Conservation (phyloP, 2,797 vertebrate species). For the Ficedula albicollis region DNA sequence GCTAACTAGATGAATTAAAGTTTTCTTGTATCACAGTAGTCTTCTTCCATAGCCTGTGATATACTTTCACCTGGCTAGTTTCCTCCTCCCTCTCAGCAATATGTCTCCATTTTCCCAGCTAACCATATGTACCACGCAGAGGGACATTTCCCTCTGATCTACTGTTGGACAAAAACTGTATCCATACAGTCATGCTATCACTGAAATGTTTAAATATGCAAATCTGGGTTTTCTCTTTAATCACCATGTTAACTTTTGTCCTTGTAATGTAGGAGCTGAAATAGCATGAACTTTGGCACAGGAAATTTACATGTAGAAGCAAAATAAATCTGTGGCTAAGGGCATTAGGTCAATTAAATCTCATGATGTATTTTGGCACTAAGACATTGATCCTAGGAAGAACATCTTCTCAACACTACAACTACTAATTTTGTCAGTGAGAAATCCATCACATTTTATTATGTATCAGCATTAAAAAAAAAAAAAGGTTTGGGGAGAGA, state of each 20-base stretch:
- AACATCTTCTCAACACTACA: background rate
- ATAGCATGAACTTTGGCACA: background rate
- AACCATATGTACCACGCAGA: background rate
- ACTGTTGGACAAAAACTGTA: background rate
- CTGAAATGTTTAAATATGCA: background rate
- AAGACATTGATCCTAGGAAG: background rate
- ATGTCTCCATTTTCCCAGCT: background rate
- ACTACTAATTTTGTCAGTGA: background rate
- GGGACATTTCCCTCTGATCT: background rate
- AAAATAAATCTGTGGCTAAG: background rate
- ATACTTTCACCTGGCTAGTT: background rate
- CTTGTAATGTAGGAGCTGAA: background rate
- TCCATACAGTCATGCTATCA: background rate
- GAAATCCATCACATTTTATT: background rate
- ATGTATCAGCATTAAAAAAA: background rate
- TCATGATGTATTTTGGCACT: background rate
- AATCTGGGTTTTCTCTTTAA: background rate
- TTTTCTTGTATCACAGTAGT: background rate
- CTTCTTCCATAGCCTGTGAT: background rate
- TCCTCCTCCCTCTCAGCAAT: background rate
- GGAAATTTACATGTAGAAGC: fast-evolving
- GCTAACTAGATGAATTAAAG: background rate
- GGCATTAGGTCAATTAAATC: background rate
- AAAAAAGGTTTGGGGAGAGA: background rate
- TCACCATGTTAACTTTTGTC: background rate